A percentile compares a stretch with the other conserved stretches of the same genome.
phyloP scores from a whole-genome alignment of 2,797 vertebrate genomes.

The Mormyrops attenuatus region DNA sequence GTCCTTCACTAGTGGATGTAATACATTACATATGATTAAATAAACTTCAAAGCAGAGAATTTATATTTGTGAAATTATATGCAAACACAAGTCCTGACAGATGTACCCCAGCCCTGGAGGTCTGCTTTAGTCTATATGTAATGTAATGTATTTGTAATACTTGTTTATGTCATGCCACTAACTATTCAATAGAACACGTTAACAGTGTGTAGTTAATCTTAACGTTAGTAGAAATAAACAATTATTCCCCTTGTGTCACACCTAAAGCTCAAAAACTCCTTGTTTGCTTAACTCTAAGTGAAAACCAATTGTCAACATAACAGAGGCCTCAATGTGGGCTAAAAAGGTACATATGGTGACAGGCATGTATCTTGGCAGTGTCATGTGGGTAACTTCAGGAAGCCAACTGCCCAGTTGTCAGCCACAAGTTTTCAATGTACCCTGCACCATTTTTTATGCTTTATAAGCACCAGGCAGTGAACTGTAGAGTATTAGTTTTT shows the following conservation, averaged over 20 bases:
- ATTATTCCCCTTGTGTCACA: not conserved
- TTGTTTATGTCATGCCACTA: not conserved
- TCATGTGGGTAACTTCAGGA: not conserved
- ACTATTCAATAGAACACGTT: not conserved
- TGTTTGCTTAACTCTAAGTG: not conserved
- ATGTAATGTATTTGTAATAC: not conserved
- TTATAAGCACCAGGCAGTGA: not conserved
- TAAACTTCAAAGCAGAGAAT: not conserved
- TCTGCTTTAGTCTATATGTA: not conserved
- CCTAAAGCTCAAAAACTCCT: not conserved
- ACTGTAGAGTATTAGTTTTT: not conserved
- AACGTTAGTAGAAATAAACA: not conserved
- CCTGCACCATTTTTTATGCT: not conserved
- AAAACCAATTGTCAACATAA: not conserved
- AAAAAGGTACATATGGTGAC: not conserved
- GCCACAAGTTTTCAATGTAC: not conserved
- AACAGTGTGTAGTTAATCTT: not conserved
- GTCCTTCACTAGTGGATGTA: not conserved
- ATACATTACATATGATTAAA: too few relatives aligned
- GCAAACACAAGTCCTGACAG: not conserved
- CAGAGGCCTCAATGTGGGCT: not conserved
- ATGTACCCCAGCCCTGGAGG: not conserved
- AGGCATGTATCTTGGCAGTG: not conserved
- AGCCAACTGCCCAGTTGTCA: not conserved
- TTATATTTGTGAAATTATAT: conserved; percentile 9